phyloP scores from a whole-genome alignment of 2,113 vertebrate genomes.

The Anser brachyrhynchus region DNA sequence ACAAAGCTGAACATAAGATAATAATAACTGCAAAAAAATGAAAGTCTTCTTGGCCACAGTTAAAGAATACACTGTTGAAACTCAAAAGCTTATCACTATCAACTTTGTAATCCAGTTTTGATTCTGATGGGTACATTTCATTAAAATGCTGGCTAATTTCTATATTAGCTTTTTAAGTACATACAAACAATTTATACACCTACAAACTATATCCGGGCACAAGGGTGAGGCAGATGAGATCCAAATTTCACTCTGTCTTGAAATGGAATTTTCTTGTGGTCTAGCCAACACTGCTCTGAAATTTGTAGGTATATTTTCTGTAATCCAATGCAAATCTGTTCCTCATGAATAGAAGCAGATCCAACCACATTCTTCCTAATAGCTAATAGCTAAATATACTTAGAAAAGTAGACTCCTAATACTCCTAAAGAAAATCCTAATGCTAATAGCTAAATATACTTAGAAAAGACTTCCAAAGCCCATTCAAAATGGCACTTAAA shows the following conservation, averaged over 20 bases:
- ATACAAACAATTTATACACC: not conserved
- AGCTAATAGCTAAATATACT: not conserved
- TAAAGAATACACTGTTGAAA: not conserved
- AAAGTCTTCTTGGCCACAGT: not conserved
- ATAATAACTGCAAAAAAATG: too few relatives aligned
- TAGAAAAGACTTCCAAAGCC: not conserved
- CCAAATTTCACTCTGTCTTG: not conserved
- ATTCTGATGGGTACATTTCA: not conserved
- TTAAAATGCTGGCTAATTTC: not conserved
- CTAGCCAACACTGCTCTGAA: not conserved
- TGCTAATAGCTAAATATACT: not conserved
- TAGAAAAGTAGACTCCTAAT: not conserved
- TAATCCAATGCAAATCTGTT: not conserved
- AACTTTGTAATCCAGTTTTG: not conserved
- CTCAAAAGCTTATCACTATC: not conserved
- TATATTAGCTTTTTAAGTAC: not conserved
- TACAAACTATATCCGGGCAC: not conserved
- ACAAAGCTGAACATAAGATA: not conserved
- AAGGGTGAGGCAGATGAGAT: not conserved
- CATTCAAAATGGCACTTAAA: not conserved
- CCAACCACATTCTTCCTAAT: not conserved
- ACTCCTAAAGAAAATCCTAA: too few relatives aligned
- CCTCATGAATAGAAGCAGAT: not conserved
- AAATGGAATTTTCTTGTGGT: not conserved
- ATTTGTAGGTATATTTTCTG: not conserved